Evolutionary conservation across 1,140 invertebrate genomes (phyloP), one percentile per base, ranked within the genome.

Genomic region (Drosophila pseudoobscura): DNA sequence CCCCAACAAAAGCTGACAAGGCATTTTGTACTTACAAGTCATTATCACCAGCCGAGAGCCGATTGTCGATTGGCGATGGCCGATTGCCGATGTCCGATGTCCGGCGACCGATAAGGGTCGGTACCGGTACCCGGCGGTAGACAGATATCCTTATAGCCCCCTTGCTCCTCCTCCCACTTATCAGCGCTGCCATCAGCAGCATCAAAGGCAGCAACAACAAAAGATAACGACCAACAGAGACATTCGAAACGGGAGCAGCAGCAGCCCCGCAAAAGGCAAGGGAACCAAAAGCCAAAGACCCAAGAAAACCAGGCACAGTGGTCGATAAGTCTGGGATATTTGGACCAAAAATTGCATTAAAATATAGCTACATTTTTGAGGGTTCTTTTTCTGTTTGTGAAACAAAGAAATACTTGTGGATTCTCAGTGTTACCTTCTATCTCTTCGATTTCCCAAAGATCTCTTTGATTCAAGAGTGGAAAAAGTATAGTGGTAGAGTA

Each of bases 11-110:
- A 17, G 71, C 85, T 90, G 87, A 90, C 87, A 90, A 90, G 66
- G 78, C 82, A 90, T 90, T 90, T 90, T 90, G 87, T 90, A 87
- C 75, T 83, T 90, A 90, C 87, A 90, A 88, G 87, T 82, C 87
- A 90, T 90, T 90, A 90, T 90, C 87, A 90, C 87, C 87, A 80
- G 70, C 61, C 64, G 50, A 58, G 65, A 63, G 65, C 56, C 63
- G 83, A 87, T 87, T 71, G 83, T 52, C 62, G 50, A 88, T 87
- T 71, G 83, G 17, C 17, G 17, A 17, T 17, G 17, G 17, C 58
- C 62, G 50, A 88, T 87, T 24, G 65, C 56, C 63, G 83, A 87
- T 87, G 66, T 78, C 58, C 62, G 50, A 87, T 87, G 71, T 78
- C 61, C 62, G 50, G 31, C 50, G 41, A 39, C 70, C 83, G 83